Evolutionary conservation across 1,140 invertebrate species (phyloP), one percentile per base, ranked within the genome.

Genomic region (Drosophila chauvacae): DNA sequence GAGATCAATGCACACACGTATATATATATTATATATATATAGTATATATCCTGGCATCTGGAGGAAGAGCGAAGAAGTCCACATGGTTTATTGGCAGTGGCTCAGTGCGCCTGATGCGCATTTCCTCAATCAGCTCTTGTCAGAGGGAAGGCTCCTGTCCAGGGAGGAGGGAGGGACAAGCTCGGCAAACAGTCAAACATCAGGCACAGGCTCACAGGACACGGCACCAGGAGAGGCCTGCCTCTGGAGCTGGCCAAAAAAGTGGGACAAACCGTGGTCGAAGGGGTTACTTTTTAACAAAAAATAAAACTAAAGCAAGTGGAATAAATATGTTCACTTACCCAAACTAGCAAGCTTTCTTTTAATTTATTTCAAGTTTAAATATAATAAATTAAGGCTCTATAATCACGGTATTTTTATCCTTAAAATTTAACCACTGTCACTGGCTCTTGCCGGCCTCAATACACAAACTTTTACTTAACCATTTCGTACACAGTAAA

Each of bases 21-120:
- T 42, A 55, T 47, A 55, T 14, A 39, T 11, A 20, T 57, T 18
- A 35, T 35, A 26, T 50, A 55, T 50, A 55, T 35, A 50, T 14
- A 33, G 16, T 3, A 59, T 39, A 57, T 50, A 62, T 26, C 57
- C 63, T 65, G 28, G 30, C 26, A 41, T 33, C 37, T 61, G 39
- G 2, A 10, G 23, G 20, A 14, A 23, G 61, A 28, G 30, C 80
- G 3, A 16, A 18, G 10, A 20, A 44, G 51, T 35, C 30, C 30
- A 44, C 82, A 86, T 88, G 64, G 69, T 88, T 88, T 88, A 88
- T 88, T 88, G 84, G 84, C 84, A 88, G 72, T 90, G 85, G 77
- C 80, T 90, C 73, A 90, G 80, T 90, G 83, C 83, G 76, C 83
- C 77, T 75, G 84, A 88, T 88, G 84, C 69, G 85, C 84, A 88